A percentile compares a stretch with the other conserved stretches of the same genome.
Evolutionary conservation across 2,888 invertebrate species (phyloP).

Genomic region (Gandaritis pyraliata): DNA sequence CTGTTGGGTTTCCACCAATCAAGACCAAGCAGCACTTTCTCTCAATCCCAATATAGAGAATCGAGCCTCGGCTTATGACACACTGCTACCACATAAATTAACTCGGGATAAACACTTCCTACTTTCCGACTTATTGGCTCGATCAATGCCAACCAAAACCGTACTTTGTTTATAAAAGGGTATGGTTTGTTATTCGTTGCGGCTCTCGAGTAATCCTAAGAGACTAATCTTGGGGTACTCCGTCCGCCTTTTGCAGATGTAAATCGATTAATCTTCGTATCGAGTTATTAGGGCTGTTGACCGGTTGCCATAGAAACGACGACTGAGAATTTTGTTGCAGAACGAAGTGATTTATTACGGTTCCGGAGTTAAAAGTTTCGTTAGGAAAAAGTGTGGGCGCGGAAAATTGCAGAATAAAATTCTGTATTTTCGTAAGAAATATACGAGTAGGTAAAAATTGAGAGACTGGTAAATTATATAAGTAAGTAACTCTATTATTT

Average conservation of each 20-base stretch:
- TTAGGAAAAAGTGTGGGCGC: constrained; percentile 20
- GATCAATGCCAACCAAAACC: constrained; percentile 30
- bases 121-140: constrained; percentile 49
- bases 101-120: constrained; percentile 37
- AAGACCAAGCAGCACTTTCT: constrained; percentile 20
- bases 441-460: neutral
- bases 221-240: constrained; percentile 73
- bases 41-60: constrained; percentile 25
- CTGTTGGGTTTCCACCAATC: constrained; percentile 14
- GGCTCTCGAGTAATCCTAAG: constrained; percentile 62
- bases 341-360: constrained; percentile 40
- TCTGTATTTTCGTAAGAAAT: constrained; percentile 3
- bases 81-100: constrained; percentile 39
- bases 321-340: constrained; percentile 31
- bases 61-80: constrained; percentile 36
- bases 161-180: constrained; percentile 35
- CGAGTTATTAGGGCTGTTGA: constrained; percentile 67
- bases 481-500: neutral
- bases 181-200: constrained; percentile 44
- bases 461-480: no score
- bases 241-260: constrained; percentile 72
- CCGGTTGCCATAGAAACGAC: constrained; percentile 62
- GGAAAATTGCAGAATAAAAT: constrained; percentile 15
- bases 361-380: constrained; percentile 31
- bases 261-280: constrained; percentile 77